Base-by-base conservation (phyloP, 2,113 vertebrate species). In the Gyps fulvus region DNA sequence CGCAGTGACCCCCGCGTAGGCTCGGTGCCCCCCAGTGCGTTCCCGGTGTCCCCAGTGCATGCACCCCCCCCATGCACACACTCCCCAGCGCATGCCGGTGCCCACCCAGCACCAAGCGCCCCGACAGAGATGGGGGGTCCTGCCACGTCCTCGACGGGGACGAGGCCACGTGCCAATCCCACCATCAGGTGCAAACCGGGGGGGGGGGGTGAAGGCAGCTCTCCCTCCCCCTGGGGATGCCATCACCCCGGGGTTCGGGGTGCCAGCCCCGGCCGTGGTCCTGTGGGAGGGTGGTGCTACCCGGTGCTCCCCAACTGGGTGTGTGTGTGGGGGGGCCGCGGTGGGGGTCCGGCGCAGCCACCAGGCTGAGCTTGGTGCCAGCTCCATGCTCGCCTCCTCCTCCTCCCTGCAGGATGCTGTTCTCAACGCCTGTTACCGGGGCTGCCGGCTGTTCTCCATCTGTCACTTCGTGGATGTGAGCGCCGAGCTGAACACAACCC, bases 371-470 rank as follows among this genome's bases (percentile, higher is more conserved):
- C 17, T 36, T 22, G 45, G 87, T 89, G 91, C 96, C 93, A 95
- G 96, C 95, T 79, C 87, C 21, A 0, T 22, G 52, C 66, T 36
- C 43, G 66, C 66, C 92, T 93, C 85, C 89, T 90, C 89, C 66
- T 90, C 89, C 66, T 90, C 79, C 63, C 80, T 10, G 50, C 95
- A 99, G 99, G 99, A 99, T 94, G 98, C 98, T 83, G 97, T 99
- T 96, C 98, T 99, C 98, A 99, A 99, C 57, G 99, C 99, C 93
- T 99, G 99, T 94, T 98, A 99, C 96, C 99, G 99, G 4, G 99
- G 99, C 91, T 99, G 99, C 97, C 99, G 99, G 84, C 99, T 99
- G 94, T 99, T 99, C 98, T 99, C 99, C 96, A 99, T 99, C 97
- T 99, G 99, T 97, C 99, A 99, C 97, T 99, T 99, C 8, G 99